Evolutionary conservation across 2,113 vertebrate species (phyloP), one percentile per base, ranked within the genome.

Genomic region (Antennarius striatus): DNA sequence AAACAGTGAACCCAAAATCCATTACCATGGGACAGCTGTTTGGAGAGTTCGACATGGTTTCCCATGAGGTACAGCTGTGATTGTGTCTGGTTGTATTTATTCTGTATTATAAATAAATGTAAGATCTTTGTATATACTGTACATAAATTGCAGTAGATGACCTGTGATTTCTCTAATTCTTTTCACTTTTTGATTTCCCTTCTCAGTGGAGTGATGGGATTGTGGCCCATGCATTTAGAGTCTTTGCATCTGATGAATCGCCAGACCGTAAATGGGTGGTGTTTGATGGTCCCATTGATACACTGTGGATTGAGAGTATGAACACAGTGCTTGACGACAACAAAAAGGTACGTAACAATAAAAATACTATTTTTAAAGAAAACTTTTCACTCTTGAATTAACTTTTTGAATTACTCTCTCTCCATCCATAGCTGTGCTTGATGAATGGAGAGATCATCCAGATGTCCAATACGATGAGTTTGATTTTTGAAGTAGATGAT

Each of bases 391-490:
- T 54, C 14, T 45, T 29, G 4, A 14, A 15, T 13, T 0, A 45
- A 12, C 0, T 22, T 0, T 64, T 30, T 46, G 0, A 46, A 10
- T 17, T 43, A 1, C 73, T 36, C 7, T 53, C 22, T 5, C 32
- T 36, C 61, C 73, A 22, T 22, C 59, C 63, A 22, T 22, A 98
- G 96, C 88, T 98, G 5, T 98, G 96, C 81, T 85, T 98, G 56
- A 97, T 98, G 96, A 98, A 96, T 65, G 96, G 96, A 13, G 96
- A 98, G 87, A 98, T 98, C 77, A 98, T 98, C 79, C 96, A 98
- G 89, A 98, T 98, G 96, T 96, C 79, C 79, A 3, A 93, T 45
- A 95, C 96, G 83, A 98, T 98, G 96, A 98, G 94, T 79, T 89
- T 98, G 84, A 96, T 98, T 74, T 98, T 98, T 29, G 96, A 98